Base-by-base conservation (phyloP, 2,113 vertebrate species). In the Leucopsar rothschildi region DNA sequence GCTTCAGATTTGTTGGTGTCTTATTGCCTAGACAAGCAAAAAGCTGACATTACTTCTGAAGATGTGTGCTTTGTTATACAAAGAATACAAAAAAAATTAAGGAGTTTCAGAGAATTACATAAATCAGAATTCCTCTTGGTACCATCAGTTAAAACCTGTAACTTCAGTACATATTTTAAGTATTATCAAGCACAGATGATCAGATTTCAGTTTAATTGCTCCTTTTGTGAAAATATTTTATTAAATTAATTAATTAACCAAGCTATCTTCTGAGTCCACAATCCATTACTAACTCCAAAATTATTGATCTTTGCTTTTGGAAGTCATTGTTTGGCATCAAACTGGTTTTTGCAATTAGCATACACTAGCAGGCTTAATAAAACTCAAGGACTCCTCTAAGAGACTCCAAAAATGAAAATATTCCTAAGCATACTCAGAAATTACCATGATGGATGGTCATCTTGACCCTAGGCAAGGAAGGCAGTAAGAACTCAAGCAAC, bases 181-280 rank as follows among this genome's bases (percentile, higher is more conserved):
- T 64, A 79, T 52, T 91, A 84, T 64, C 77, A 73, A 60, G 65
- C 52, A 71, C 52, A 96, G 57, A 89, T 61, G 45, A 94, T 57
- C 84, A 87, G 75, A 82, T 76, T 87, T 59, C 5, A 4, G 33
- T 71, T 96, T 93, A 94, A 94, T 93, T 76, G 70, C 61, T 91
- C 66, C 82, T 73, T 82, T 82, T 85, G 70, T 90, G 82, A 93
- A 93, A 93, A 84, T 35, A 90, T 44, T 68, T 92, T 68, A 94
- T 96, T 93, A 94, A 87, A 94, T 94, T 96, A 94, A 92, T 95
- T 92, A 94, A 72, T 52, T 50, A 50, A 50, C 77, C 61, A 65
- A 82, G 84, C 87, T 94, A 68, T 71, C 52, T 87, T 85, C 84
- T 44, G 40, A 21, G 57, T 87, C 31, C 71, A 93, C 1, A 23